Base-by-base conservation (phyloP, 2,797 vertebrate genomes). In the Chrysocyon brachyurus region DNA sequence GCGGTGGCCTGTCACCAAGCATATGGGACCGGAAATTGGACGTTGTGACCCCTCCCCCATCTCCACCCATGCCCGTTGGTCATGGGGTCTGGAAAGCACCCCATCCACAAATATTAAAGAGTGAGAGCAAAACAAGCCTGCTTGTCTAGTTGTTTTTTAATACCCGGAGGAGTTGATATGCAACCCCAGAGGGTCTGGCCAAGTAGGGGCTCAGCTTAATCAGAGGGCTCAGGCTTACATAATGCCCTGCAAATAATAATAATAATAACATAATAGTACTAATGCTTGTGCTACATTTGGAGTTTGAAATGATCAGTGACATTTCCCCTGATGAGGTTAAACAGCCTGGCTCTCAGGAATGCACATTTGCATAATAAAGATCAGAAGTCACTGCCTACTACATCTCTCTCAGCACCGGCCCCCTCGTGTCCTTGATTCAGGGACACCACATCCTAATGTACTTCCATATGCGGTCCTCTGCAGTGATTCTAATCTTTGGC, bases 401-500 rank as follows among this genome's bases (percentile, higher is more conserved):
- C 93, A 64, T 57, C 66, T 97, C 89, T 77, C 94, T 24, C 46
- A 21, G 2, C 14, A 2, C 78, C 4, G 0, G 46, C 95, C 0
- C 56, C 90, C 70, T 4, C 0, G 8, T 40, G 97, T 96, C 98
- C 98, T 98, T 88, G 94, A 86, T 93, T 97, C 97, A 97, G 98
- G 98, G 96, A 96, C 56, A 11, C 56, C 91, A 24, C 97, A 57
- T 83, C 94, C 98, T 96, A 95, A 96, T 79, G 97, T 19, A 63
- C 97, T 91, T 95, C 92, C 84, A 1, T 57, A 11, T 4, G 16
- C 0, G 0, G 90, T 90, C 97, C 98, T 92, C 73, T 11, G 96
- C 97, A 95, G 97, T 52, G 24, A 93, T 96, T 75, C 97, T 98
- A 98, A 98, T 97, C 99, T 99, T 98, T 98, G 98, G 95, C 98